phyloP scores from a whole-genome alignment of 53 echinoderm and acorn worm species.

The Astropecten irregularis region DNA sequence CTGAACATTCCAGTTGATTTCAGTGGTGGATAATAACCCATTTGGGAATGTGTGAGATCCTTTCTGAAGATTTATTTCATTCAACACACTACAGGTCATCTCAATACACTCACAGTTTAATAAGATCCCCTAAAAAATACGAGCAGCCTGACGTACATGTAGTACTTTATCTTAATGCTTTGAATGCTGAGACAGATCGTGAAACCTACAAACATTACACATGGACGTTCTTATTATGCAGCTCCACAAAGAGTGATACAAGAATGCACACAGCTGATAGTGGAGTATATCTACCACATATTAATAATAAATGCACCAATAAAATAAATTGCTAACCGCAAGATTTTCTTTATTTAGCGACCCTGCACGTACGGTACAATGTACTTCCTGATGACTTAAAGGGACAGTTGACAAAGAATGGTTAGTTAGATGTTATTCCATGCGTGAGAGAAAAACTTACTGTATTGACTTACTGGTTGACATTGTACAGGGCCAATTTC shows the following conservation, averaged over 20 bases:
- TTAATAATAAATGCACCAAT: background rate
- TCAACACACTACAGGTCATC: too few species aligned
- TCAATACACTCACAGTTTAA: too few species aligned
- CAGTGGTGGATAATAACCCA: too few species aligned
- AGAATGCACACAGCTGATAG: background rate
- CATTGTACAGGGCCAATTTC: too few species aligned
- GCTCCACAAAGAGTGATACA: background rate
- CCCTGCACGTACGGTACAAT: background rate
- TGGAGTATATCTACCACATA: background rate
- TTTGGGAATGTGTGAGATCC: too few species aligned
- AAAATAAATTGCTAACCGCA: background rate
- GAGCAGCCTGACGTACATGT: background rate
- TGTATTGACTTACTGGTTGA: too few species aligned
- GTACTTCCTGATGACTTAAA: conserved; percentile 25
- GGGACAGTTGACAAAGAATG: too few species aligned
- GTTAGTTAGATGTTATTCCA: too few species aligned
- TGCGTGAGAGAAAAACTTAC: too few species aligned
- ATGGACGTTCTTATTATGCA: background rate
- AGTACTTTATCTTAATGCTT: background rate
- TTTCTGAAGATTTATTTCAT: too few species aligned
- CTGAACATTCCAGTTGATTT: too few species aligned
- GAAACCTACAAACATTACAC: background rate
- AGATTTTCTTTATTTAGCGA: background rate
- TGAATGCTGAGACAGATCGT: background rate
- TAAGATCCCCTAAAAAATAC: too few species aligned